Percentiles rank a stretch among this genome's conserved stretches.
These are phyloP conservation scores for Strongylocentrotus purpuratus DNA, from an alignment of 35 echinoderm and acorn worm species.

Conservation along the genomic window DNA sequence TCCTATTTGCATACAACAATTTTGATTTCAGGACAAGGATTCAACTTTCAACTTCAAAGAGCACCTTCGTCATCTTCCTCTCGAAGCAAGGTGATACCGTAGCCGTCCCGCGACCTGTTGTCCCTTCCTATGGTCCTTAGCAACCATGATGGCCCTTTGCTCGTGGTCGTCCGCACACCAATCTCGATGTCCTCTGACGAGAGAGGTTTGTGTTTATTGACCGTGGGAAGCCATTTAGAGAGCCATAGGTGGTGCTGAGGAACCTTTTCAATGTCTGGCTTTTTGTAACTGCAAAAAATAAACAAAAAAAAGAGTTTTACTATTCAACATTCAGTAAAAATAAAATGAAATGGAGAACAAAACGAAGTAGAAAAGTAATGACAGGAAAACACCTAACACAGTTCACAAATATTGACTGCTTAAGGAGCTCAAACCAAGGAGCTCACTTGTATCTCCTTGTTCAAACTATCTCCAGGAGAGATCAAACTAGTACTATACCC, in stretches of 20 bases:
- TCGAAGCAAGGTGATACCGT: constrained; percentile 7
- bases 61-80: constrained; percentile 31
- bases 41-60: not conserved
- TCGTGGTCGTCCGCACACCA: not conserved
- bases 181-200: not conserved
- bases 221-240: not conserved
- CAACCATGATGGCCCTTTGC: constrained; percentile 22
- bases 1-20: not conserved
- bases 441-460: too few relatives aligned
- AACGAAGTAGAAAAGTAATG: not conserved
- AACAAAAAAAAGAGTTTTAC: too few relatives aligned
- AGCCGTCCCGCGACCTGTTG: not conserved
- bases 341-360: not conserved
- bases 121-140: not conserved
- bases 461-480: too few relatives aligned
- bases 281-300: constrained; percentile 19
- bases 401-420: too few relatives aligned
- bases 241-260: constrained; percentile 22
- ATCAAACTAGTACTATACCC: too few relatives aligned
- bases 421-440: too few relatives aligned
- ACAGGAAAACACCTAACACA: too few relatives aligned
- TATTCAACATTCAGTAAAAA: not conserved
- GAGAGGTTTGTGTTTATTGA: not conserved
- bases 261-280: constrained; percentile 47
- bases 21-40: not conserved